phyloP scores from a whole-genome alignment of 2,113 vertebrate genomes.

The Taxidea taxus region DNA sequence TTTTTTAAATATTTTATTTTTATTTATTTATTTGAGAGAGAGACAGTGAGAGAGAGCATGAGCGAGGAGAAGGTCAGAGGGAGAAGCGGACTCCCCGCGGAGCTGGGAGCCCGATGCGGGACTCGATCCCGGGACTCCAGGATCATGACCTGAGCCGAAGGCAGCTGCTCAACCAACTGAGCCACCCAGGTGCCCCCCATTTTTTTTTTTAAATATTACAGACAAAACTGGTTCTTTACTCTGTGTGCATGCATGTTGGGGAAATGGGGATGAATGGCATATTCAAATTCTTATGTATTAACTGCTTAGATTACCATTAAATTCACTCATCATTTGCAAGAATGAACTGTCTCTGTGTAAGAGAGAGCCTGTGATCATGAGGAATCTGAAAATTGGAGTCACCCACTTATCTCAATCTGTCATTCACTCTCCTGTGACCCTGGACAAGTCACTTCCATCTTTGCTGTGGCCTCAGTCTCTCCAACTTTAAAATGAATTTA shows the following conservation, averaged over 20 bases:
- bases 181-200: too few species aligned
- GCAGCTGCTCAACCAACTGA: too few species aligned
- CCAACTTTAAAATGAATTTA: neutral
- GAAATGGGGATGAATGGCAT: neutral
- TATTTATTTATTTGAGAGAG: too few species aligned
- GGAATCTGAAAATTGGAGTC: neutral
- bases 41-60: too few species aligned
- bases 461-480: neutral
- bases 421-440: accelerated
- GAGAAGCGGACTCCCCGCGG: too few species aligned
- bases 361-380: neutral
- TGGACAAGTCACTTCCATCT: neutral
- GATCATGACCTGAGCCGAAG: too few species aligned
- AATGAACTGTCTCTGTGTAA: too few species aligned
- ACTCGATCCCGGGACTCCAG: too few species aligned
- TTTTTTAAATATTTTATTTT: too few species aligned
- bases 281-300: neutral
- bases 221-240: neutral
- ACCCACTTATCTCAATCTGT: neutral
- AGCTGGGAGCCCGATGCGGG: too few species aligned
- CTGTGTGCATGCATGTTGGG: neutral
- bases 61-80: too few species aligned
- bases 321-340: neutral
- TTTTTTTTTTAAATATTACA: too few species aligned
- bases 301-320: neutral